A percentile compares a stretch with the other conserved stretches of the same genome.
Conservation (phyloP, 2,888 invertebrate genomes). For the Trichogramma dendrolimi region DNA sequence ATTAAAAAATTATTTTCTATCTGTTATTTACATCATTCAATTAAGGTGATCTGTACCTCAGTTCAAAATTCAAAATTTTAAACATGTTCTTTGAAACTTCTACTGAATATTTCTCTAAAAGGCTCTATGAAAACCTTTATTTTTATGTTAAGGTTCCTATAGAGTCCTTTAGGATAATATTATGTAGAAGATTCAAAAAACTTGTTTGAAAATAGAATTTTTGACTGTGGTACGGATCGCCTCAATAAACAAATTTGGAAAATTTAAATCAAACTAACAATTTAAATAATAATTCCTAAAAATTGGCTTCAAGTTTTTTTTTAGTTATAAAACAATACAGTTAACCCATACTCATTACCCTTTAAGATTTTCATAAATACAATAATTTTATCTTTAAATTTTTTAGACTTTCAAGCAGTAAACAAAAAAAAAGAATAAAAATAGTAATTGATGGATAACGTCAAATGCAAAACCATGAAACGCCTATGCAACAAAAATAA, state of each 20-base stretch:
- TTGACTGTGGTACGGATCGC: too few relatives aligned
- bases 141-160: too few relatives aligned
- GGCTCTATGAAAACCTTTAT: too few relatives aligned
- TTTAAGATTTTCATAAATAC: too few relatives aligned
- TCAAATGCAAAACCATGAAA: conserved; percentile 19
- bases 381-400: conserved; percentile 14
- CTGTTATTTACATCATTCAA: neutral
- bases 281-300: too few relatives aligned
- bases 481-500: conserved; percentile 28
- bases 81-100: neutral
- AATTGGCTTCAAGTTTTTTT: conserved; percentile 16
- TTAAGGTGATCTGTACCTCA: conserved; percentile 18
- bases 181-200: too few relatives aligned
- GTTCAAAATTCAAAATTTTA: conserved; percentile 19
- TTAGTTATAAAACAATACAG: too few relatives aligned
- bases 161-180: too few relatives aligned
- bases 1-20: conserved; percentile 12
- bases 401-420: conserved; percentile 16
- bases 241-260: too few relatives aligned
- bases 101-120: too few relatives aligned
- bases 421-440: conserved; percentile 3
- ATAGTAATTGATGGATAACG: conserved; percentile 15
- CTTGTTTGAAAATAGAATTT: conserved; percentile 11
- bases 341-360: too few relatives aligned
- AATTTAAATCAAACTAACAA: too few relatives aligned